Percentiles rank a stretch among this genome's conserved stretches.
These are phyloP conservation scores for Hydractinia symbiolongicarpus DNA, from an alignment of 30 jellyfish, hydroid and myxozoan species.

Conservation along the genomic window DNA sequence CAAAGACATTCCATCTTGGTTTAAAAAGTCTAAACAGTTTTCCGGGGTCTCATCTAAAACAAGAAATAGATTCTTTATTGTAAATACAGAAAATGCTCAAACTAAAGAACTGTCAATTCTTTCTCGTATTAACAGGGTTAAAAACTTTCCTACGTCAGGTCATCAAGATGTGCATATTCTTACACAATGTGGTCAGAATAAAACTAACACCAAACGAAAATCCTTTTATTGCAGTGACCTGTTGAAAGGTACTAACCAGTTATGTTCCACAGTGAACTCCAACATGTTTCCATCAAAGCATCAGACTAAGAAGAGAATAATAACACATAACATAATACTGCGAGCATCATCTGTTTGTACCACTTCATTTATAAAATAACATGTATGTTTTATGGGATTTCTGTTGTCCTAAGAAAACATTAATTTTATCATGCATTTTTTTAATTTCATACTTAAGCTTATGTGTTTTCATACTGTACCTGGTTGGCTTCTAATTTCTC, in stretches of 20 bases:
- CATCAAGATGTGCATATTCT: too few relatives aligned
- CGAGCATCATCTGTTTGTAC: background rate
- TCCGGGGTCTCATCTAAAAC: slow-evolving; percentile 61
- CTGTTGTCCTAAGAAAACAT: background rate
- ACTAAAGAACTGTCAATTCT: too few relatives aligned
- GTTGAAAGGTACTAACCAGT: slow-evolving; percentile 38
- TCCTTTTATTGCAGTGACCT: too few relatives aligned
- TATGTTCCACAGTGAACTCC: slow-evolving; percentile 71
- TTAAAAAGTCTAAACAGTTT: slow-evolving; percentile 48
- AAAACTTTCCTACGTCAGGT: too few relatives aligned
- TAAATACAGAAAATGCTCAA: too few relatives aligned
- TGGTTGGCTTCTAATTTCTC: background rate
- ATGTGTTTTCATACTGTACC: background rate
- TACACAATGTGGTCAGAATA: too few relatives aligned
- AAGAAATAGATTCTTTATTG: too few relatives aligned
- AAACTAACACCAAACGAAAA: too few relatives aligned
- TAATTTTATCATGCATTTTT: background rate
- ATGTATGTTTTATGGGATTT: background rate
- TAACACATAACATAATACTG: background rate
- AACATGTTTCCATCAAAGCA: slow-evolving; percentile 40
- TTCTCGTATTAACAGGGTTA: too few relatives aligned
- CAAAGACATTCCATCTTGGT: slow-evolving; percentile 46
- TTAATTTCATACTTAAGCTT: too few relatives aligned
- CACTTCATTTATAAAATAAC: background rate
- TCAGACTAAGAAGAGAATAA: slow-evolving; percentile 31